Evolutionary conservation across 2,888 invertebrate genomes (phyloP).

Genomic region (Carterocephalus palaemon): DNA sequence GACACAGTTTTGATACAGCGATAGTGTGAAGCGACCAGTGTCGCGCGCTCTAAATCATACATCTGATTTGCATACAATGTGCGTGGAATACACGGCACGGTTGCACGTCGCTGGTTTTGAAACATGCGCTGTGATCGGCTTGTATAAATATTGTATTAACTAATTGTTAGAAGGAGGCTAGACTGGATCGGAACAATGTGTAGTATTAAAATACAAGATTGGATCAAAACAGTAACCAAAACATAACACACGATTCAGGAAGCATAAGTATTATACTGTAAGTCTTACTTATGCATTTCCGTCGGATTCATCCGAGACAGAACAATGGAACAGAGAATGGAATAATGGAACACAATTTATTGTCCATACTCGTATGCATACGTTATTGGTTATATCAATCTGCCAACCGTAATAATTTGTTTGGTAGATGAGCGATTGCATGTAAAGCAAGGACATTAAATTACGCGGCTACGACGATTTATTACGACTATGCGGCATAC

Average conservation of each 20-base stretch:
- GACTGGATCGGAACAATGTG: too few relatives aligned
- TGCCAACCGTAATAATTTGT: slow-evolving; percentile 1
- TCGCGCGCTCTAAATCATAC: slow-evolving; percentile 42
- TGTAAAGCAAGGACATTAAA: background rate
- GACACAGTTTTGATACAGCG: background rate
- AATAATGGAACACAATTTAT: slow-evolving; percentile 10
- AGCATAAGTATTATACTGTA: slow-evolving; percentile 27
- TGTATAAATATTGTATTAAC: slow-evolving; percentile 10
- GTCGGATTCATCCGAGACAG: slow-evolving; percentile 32
- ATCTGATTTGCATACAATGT: slow-evolving; percentile 64
- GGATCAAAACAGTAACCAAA: background rate
- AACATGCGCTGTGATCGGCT: slow-evolving; percentile 37
- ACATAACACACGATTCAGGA: slow-evolving; percentile 1
- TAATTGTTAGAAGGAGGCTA: slow-evolving; percentile 4
- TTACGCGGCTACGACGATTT: too few relatives aligned
- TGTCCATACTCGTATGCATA: background rate
- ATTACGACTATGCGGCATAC: too few relatives aligned
- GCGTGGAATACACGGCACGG: slow-evolving; percentile 43
- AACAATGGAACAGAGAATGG: slow-evolving; percentile 30
- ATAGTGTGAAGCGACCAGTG: background rate
- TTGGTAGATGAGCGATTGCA: background rate
- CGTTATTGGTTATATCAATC: background rate
- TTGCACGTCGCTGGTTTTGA: slow-evolving; percentile 38
- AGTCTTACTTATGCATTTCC: slow-evolving; percentile 57
- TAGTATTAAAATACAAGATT: too few relatives aligned